Evolutionary conservation across 2,113 vertebrate genomes (phyloP).

Genomic region (Cathartes aura): DNA sequence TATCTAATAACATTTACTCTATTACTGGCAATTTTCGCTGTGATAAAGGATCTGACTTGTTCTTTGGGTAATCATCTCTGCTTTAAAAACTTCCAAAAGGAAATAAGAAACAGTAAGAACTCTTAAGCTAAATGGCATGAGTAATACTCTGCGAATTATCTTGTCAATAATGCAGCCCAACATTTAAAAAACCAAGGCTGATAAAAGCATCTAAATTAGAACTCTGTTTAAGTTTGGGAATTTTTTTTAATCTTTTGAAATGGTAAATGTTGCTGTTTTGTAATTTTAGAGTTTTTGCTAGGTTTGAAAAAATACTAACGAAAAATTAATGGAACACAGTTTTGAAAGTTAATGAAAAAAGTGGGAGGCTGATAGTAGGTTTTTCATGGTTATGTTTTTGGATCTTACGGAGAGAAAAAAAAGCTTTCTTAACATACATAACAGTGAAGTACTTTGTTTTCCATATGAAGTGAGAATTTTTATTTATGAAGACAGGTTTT

Average conservation of each 20-base stretch:
- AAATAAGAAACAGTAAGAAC: constrained; percentile 17
- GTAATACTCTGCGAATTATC: constrained; percentile 46
- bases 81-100: constrained; percentile 39
- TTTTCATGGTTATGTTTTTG: not conserved
- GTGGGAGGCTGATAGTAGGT: not conserved
- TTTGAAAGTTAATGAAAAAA: not conserved
- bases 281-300: not conserved
- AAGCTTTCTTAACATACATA: not conserved
- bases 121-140: constrained; percentile 5
- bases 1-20: not conserved
- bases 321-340: not conserved
- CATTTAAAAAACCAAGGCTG: not conserved
- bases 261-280: not conserved
- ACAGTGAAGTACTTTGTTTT: not conserved
- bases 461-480: not conserved
- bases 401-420: not conserved
- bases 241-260: not conserved
- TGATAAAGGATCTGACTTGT: constrained; percentile 15
- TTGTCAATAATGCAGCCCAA: constrained; percentile 14
- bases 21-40: not conserved
- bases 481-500: not conserved
- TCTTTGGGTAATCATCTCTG: not conserved
- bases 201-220: constrained; percentile 26
- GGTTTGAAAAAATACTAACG: not conserved
- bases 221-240: not conserved